Evolutionary conservation across 2,113 vertebrate genomes (phyloP), one percentile per base, ranked within the genome.

Genomic region (Lophius piscatorius): DNA sequence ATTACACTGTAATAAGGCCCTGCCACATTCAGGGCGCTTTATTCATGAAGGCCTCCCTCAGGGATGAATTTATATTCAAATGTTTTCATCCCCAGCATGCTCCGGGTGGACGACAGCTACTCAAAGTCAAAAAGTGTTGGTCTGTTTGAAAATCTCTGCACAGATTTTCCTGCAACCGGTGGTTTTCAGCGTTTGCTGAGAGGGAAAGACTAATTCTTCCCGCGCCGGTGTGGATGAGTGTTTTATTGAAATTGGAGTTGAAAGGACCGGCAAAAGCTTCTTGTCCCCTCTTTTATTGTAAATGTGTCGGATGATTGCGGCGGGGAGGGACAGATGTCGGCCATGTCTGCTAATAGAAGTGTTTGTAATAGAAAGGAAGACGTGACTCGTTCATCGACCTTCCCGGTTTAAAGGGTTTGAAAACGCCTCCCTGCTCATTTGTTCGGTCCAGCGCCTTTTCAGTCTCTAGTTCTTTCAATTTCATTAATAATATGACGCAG

Each of bases 11-110:
- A 78, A 83, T 82, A 76, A 81, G 71, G 59, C 60, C 54, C 64
- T 36, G 69, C 80, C 47, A 24, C 65, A 58, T 52, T 64, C 57
- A n/a, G 56, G 59, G 72, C 65, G 60, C 64, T 68, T 75, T 76
- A 76, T 68, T 76, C 63, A 70, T 69, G 61, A 73, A 71, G 58
- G 57, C 31, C 60, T 46, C 46, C 39, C 58, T 42, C n/a, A 28
- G 59, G 46, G 75, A 64, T n/a, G 24, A 66, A 84, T 86, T 89
- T 87, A 71, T 50, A 82, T 87, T 81, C 81, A 76, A 87, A 86
- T 85, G 70, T 72, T 33, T 48, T 82, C 39, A 65, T 57, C 58
- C 65, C 31, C 9, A 47, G 39, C 9, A 21, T 57, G 42, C 59
- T 62, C 42, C 58, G 63, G 63, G 38, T 41, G 44, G 74, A 75